phyloP scores from a whole-genome alignment of 1,140 invertebrate species.

The Lordiphosa collinella region DNA sequence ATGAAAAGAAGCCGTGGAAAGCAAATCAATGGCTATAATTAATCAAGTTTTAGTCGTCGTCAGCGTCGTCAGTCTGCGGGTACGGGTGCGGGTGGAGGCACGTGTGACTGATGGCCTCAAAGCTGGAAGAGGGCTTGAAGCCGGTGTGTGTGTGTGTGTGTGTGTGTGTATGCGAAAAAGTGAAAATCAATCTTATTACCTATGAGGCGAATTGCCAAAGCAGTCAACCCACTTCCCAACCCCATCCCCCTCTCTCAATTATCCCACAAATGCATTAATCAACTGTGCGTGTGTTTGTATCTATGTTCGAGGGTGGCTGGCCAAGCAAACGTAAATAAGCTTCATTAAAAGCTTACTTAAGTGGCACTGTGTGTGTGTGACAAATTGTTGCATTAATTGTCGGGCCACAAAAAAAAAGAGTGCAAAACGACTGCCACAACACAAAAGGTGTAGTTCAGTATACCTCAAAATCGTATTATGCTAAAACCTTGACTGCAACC shows the following conservation, averaged over 20 bases:
- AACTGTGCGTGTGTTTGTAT: slow-evolving; percentile 2
- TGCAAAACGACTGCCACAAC: background rate
- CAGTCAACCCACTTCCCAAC: slow-evolving; percentile 1
- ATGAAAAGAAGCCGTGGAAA: slow-evolving; percentile 70
- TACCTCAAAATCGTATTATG: no score
- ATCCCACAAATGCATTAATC: slow-evolving; percentile 32
- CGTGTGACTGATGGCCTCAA: slow-evolving; percentile 60
- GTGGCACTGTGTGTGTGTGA: slow-evolving; percentile 16
- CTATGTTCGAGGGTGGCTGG: background rate
- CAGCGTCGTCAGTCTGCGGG: background rate
- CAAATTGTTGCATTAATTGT: slow-evolving; percentile 34
- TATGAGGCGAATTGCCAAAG: slow-evolving; percentile 55
- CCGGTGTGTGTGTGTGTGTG: no score
- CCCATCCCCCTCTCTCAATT: background rate
- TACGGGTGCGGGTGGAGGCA: slow-evolving; percentile 13
- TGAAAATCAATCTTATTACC: slow-evolving; percentile 77
- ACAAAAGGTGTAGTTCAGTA: slow-evolving; percentile 2
- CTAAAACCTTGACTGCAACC: no score
- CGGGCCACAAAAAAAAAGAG: background rate
- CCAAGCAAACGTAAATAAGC: slow-evolving; percentile 50
- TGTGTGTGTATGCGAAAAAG: slow-evolving; percentile 41
- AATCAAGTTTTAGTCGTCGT: slow-evolving; percentile 66
- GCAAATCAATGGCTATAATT: slow-evolving; percentile 76
- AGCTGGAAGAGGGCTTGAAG: background rate
- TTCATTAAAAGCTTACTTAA: slow-evolving; percentile 67